Conservation (phyloP, 2,888 invertebrate species). For the Dinocampus coccinellae region DNA sequence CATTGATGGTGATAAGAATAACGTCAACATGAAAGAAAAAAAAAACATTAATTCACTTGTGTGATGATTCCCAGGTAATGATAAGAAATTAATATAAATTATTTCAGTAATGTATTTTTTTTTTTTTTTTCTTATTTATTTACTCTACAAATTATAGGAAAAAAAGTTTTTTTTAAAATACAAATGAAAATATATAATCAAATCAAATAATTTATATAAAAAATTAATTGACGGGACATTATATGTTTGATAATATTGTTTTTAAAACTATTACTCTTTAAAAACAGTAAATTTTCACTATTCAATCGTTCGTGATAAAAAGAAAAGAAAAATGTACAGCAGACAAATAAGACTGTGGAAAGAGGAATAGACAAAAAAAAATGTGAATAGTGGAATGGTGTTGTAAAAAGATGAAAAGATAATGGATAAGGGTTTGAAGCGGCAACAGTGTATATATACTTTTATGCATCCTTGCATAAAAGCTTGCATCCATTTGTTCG, state of each 20-base stretch:
- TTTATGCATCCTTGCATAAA: slow-evolving; percentile 44
- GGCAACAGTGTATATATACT: background rate
- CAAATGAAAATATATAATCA: too few species aligned
- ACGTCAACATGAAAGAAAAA: background rate
- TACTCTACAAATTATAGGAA: too few species aligned
- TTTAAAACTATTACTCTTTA: too few species aligned
- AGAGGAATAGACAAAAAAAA: background rate
- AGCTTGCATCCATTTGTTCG: slow-evolving; percentile 51
- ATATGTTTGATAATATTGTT: too few species aligned
- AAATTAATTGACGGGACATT: too few species aligned
- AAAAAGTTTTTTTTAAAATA: too few species aligned
- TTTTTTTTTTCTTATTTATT: too few species aligned
- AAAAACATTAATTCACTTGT: background rate
- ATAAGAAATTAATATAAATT: background rate
- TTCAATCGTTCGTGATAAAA: background rate
- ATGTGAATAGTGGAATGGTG: background rate
- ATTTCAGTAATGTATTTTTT: background rate
- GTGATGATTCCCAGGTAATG: background rate
- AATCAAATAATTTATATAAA: too few species aligned
- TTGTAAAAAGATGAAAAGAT: background rate
- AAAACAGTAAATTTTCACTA: background rate
- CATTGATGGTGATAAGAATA: background rate
- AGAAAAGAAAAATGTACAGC: background rate
- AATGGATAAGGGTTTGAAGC: slow-evolving; percentile 16
- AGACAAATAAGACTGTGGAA: background rate